Evolutionary conservation across 1,140 invertebrate genomes (phyloP).

Genomic region (Planococcus citri): DNA sequence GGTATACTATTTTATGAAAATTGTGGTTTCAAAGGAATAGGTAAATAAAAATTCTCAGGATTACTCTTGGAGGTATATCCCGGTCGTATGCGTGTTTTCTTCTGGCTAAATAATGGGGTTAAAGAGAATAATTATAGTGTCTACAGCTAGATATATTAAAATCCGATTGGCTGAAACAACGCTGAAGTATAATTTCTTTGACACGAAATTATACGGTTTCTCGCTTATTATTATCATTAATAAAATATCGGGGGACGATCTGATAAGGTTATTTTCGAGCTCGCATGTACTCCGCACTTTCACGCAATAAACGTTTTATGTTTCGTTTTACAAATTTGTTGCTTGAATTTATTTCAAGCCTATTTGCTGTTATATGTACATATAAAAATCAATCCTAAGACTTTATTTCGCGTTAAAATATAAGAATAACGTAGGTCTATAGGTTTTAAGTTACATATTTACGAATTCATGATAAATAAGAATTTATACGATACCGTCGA

Average conservation of each 20-base stretch:
- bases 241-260: slow-evolving; percentile 12
- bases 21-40: neutral
- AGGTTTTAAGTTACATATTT: no score
- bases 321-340: neutral
- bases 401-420: no score
- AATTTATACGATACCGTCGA: no score
- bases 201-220: slow-evolving; percentile 20
- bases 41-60: slow-evolving; percentile 2
- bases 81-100: neutral
- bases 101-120: slow-evolving; percentile 7
- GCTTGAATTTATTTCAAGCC: neutral
- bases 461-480: no score
- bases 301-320: slow-evolving; percentile 13
- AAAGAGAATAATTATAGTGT: slow-evolving; percentile 16
- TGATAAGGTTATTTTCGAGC: slow-evolving; percentile 4
- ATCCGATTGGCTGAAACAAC: slow-evolving; percentile 10
- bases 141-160: slow-evolving; percentile 9
- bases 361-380: neutral
- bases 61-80: neutral
- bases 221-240: slow-evolving; percentile 13
- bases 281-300: slow-evolving; percentile 12
- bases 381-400: neutral
- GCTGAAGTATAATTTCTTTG: slow-evolving; percentile 13
- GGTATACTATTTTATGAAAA: neutral
- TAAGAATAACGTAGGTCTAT: no score